These are phyloP conservation scores for Dryobota labecula DNA, from an alignment of 2,888 invertebrate species.

Conservation along the genomic window DNA sequence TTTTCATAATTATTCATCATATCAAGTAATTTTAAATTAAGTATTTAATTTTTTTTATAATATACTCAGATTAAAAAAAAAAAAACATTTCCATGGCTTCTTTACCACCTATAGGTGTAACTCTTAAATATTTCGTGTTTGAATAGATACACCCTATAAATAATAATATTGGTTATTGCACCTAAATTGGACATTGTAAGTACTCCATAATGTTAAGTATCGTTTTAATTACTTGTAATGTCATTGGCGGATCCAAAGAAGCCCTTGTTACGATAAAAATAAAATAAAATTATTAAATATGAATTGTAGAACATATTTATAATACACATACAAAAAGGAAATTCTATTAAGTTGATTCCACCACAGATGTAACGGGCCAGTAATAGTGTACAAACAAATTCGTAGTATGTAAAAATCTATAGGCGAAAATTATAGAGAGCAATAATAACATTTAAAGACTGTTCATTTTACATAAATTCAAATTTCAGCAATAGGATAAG, in stretches of 20 bases:
- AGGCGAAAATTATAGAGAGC: conserved; percentile 20
- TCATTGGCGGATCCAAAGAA: conserved; percentile 2
- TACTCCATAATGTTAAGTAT: conserved; percentile 14
- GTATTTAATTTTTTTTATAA: no score
- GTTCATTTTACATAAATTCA: conserved; percentile 47
- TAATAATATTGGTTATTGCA: no score
- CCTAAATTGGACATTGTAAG: conserved; percentile 25
- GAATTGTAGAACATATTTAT: neutral
- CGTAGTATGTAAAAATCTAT: neutral
- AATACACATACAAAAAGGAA: neutral
- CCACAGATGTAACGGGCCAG: neutral
- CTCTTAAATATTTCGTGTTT: no score
- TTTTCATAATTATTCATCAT: no score
- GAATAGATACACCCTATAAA: no score
- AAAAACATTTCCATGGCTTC: no score
- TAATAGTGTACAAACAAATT: conserved; percentile 1
- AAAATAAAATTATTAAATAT: neutral
- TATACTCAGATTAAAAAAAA: no score
- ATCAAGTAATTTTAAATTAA: no score
- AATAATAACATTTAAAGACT: conserved; percentile 53
- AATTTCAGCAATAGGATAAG: conserved; percentile 33
- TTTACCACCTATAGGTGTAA: no score
- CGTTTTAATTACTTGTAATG: neutral
- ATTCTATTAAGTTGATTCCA: neutral
- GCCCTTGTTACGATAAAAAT: neutral